Evolutionary conservation across 2,797 vertebrate genomes (phyloP).

Genomic region (Sphenodon punctatus): DNA sequence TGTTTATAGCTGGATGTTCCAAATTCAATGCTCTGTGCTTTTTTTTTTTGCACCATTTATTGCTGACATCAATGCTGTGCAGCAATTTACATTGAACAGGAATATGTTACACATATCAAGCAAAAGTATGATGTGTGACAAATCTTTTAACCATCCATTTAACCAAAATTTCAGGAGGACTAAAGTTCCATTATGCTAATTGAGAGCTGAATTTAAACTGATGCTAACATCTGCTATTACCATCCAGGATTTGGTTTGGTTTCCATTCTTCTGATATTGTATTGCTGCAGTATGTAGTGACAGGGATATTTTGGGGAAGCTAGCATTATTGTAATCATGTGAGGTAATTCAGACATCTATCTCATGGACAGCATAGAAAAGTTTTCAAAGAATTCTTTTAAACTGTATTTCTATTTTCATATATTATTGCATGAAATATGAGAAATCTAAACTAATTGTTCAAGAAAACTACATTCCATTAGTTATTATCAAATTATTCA

Average conservation of each 20-base stretch:
- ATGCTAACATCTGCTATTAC: constrained; percentile 5
- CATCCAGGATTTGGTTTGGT: neutral
- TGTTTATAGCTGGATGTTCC: constrained; percentile 50
- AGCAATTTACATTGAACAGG: neutral
- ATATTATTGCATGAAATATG: neutral
- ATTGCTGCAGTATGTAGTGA: constrained; percentile 11
- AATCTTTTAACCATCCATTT: constrained; percentile 38
- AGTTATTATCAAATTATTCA: constrained; percentile 11
- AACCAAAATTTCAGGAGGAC: constrained; percentile 34
- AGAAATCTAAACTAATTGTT: neutral
- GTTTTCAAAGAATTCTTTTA: constrained; percentile 20
- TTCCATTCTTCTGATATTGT: constrained; percentile 35
- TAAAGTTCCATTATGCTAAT: constrained; percentile 38
- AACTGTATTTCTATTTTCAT: constrained; percentile 11
- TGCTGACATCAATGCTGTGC: constrained; percentile 41
- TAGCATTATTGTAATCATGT: constrained; percentile 14
- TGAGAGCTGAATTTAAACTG: constrained; percentile 42
- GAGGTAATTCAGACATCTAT: too few species aligned
- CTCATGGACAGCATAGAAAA: neutral
- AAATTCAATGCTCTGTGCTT: constrained; percentile 49
- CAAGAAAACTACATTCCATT: neutral
- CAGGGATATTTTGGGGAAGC: constrained; percentile 16
- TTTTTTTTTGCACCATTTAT: constrained; percentile 34
- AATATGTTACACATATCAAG: constrained; percentile 12
- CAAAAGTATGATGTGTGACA: constrained; percentile 31